Evolutionary conservation across 2,888 invertebrate genomes (phyloP).

Genomic region (Gasteruption jaculator): DNA sequence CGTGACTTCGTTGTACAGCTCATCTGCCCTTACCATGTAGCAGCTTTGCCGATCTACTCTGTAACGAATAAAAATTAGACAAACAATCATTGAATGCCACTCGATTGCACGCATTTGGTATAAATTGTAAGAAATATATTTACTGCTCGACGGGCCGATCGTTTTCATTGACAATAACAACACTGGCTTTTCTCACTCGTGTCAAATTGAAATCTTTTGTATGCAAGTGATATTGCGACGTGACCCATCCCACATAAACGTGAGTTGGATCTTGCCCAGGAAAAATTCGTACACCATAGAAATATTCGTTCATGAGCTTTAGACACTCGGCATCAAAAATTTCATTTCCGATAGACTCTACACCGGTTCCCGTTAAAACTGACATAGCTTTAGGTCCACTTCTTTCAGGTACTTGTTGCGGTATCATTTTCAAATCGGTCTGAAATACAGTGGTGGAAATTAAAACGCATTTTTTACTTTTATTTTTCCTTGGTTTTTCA

Average conservation of each 20-base stretch:
- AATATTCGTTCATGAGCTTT: slow-evolving; percentile 94
- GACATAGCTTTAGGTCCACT: slow-evolving; percentile 67
- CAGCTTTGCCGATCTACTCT: slow-evolving; percentile 94
- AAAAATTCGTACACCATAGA: slow-evolving; percentile 84
- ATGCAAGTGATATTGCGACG: slow-evolving; percentile 91
- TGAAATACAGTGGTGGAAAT: slow-evolving; percentile 43
- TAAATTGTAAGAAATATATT: slow-evolving; percentile 26
- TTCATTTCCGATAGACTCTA: slow-evolving; percentile 81
- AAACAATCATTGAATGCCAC: slow-evolving; percentile 5
- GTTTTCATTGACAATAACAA: slow-evolving; percentile 76
- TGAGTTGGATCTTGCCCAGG: slow-evolving; percentile 93
- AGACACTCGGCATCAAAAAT: slow-evolving; percentile 83
- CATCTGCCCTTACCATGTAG: slow-evolving; percentile 96
- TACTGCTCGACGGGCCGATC: slow-evolving; percentile 73
- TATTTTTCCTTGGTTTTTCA: no score
- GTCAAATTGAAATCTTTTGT: slow-evolving; percentile 87
- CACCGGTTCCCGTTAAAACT: slow-evolving; percentile 64
- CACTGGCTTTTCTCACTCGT: slow-evolving; percentile 77
- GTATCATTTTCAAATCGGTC: slow-evolving; percentile 60
- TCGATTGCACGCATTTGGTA: no score
- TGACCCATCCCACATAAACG: slow-evolving; percentile 99
- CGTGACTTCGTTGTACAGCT: slow-evolving; percentile 89
- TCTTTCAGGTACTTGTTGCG: slow-evolving; percentile 63
- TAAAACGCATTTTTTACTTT: no score
- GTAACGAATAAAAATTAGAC: slow-evolving; percentile 27